phyloP scores from a whole-genome alignment of 2,113 vertebrate species.

The Glaucomys volans region DNA sequence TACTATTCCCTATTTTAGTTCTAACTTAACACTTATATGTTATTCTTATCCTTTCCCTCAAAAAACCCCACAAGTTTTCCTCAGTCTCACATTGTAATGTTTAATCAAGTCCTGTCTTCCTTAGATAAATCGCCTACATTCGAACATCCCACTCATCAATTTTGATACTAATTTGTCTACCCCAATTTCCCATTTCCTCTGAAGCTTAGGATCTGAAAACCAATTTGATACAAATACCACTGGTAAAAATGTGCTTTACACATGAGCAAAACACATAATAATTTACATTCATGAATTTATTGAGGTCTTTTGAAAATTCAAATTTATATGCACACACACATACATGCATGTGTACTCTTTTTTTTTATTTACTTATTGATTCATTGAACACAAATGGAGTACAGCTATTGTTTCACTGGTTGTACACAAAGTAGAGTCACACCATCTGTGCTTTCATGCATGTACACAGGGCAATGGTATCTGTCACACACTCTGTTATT shows the following conservation, averaged over 20 bases:
- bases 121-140: not conserved
- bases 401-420: too few relatives aligned
- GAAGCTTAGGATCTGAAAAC: not conserved
- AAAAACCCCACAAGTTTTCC: not conserved
- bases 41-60: not conserved
- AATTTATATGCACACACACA: not conserved
- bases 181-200: not conserved
- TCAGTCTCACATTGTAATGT: not conserved
- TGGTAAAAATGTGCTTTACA: not conserved
- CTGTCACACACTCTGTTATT: too few relatives aligned
- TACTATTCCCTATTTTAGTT: conserved; percentile 28
- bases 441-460: too few relatives aligned
- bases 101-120: not conserved
- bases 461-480: too few relatives aligned
- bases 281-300: not conserved
- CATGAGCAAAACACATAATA: not conserved
- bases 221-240: not conserved
- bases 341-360: not conserved
- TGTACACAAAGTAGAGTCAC: too few relatives aligned
- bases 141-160: not conserved
- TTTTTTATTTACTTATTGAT: too few relatives aligned
- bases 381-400: too few relatives aligned
- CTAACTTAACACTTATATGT: not conserved
- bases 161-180: not conserved
- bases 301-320: not conserved